phyloP scores from a whole-genome alignment of 1,140 invertebrate species.

The Geopemphigus sp. region DNA sequence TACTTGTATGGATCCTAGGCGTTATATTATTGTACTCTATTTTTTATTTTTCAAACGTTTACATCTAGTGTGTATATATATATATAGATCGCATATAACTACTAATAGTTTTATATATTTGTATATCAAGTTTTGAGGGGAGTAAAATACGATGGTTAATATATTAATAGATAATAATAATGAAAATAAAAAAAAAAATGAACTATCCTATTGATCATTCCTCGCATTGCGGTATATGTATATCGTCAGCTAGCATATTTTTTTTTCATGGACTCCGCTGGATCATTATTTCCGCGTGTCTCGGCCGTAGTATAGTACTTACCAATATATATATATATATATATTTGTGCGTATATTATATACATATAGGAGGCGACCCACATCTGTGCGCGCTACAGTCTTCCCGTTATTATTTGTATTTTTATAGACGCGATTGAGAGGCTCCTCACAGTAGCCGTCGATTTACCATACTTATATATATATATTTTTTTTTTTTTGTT shows the following conservation, averaged over 20 bases:
- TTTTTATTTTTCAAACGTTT: too few relatives aligned
- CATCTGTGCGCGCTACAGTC: not conserved
- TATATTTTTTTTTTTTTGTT: too few relatives aligned
- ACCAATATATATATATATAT: not conserved
- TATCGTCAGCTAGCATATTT: too few relatives aligned
- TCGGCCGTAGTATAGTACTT: not conserved
- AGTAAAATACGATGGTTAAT: not conserved
- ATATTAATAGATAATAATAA: not conserved
- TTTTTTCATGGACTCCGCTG: not conserved
- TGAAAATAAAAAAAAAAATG: too few relatives aligned
- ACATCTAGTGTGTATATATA: too few relatives aligned
- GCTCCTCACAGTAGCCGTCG: not conserved
- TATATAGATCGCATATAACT: too few relatives aligned
- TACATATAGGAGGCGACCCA: not conserved
- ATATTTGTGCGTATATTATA: too few relatives aligned
- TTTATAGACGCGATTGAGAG: conserved; percentile 9
- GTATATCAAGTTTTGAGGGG: not conserved
- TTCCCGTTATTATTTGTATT: conserved; percentile 22
- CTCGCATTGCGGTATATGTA: too few relatives aligned
- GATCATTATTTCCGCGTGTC: conserved; percentile 34
- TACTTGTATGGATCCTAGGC: too few relatives aligned
- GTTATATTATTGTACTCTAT: too few relatives aligned
- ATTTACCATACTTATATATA: not conserved
- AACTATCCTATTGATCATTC: too few relatives aligned
- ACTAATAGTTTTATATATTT: too few relatives aligned